Conservation (phyloP, 2,888 invertebrate species). For the Microplitis manilae region DNA sequence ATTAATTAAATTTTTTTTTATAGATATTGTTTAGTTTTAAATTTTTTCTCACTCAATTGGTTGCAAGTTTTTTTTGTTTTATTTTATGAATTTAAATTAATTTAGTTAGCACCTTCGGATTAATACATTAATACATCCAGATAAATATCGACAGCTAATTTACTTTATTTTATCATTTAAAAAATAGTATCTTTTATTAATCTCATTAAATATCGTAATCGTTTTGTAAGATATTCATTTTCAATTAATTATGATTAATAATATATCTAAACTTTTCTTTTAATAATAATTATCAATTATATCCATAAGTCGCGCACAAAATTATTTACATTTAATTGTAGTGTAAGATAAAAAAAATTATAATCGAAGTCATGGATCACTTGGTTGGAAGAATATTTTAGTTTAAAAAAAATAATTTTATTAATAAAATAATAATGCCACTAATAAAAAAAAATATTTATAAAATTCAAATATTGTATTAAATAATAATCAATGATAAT, state of each 20-base stretch:
- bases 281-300: slow-evolving; percentile 2
- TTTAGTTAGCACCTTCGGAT: slow-evolving; percentile 2
- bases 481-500: not conserved
- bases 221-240: not conserved
- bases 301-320: not conserved
- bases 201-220: slow-evolving; percentile 17
- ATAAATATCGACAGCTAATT: too few relatives aligned
- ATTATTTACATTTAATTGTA: not conserved
- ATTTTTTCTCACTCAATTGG: not conserved
- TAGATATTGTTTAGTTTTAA: not conserved
- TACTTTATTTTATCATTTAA: slow-evolving; percentile 1
- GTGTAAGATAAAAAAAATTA: not conserved
- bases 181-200: slow-evolving; percentile 27
- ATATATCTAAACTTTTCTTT: not conserved
- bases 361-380: not conserved
- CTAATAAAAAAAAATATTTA: not conserved
- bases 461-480: not conserved
- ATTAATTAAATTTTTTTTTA: not conserved
- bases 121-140: too few relatives aligned
- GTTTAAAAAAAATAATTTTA: not conserved
- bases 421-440: not conserved
- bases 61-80: not conserved
- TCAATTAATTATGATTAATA: not conserved
- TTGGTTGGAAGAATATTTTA: not conserved
- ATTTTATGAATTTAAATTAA: not conserved